Evolutionary conservation across 2,113 vertebrate species (phyloP).

Genomic region (Bettongia penicillata): DNA sequence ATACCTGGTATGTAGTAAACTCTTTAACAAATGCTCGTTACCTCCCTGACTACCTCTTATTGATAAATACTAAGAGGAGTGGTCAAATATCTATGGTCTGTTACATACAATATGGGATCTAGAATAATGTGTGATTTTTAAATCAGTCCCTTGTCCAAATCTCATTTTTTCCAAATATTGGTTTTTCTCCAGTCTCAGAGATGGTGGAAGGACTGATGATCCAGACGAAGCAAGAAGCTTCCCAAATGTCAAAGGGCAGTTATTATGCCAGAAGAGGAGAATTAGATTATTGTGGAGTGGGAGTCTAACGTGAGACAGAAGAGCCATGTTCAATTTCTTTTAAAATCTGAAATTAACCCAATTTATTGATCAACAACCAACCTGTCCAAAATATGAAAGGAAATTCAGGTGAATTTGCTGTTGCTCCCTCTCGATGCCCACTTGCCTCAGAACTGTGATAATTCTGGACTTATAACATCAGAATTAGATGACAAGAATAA

Average conservation of each 20-base stretch:
- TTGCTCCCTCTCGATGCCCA: too few relatives aligned
- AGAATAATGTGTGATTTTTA: too few relatives aligned
- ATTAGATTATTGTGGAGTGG: background rate
- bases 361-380: conserved; percentile 45
- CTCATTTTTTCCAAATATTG: too few relatives aligned
- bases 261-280: background rate
- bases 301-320: conserved; percentile 24
- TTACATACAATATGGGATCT: background rate
- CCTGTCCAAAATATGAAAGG: conserved; percentile 61
- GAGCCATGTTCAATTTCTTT: conserved; percentile 54
- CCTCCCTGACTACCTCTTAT: conserved; percentile 20
- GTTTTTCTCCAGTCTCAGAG: background rate
- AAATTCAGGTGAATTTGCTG: too few relatives aligned
- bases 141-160: too few relatives aligned
- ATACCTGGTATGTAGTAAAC: conserved; percentile 16
- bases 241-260: background rate
- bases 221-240: background rate
- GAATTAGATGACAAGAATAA: conserved; percentile 63
- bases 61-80: background rate
- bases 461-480: background rate
- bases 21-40: conserved; percentile 43
- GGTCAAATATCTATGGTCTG: background rate
- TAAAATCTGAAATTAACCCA: conserved; percentile 58
- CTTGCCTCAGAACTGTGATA: too few relatives aligned
- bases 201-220: background rate